Evolutionary conservation across 2,888 invertebrate genomes (phyloP), one percentile per base, ranked within the genome.

Genomic region (Crematogaster levior): DNA sequence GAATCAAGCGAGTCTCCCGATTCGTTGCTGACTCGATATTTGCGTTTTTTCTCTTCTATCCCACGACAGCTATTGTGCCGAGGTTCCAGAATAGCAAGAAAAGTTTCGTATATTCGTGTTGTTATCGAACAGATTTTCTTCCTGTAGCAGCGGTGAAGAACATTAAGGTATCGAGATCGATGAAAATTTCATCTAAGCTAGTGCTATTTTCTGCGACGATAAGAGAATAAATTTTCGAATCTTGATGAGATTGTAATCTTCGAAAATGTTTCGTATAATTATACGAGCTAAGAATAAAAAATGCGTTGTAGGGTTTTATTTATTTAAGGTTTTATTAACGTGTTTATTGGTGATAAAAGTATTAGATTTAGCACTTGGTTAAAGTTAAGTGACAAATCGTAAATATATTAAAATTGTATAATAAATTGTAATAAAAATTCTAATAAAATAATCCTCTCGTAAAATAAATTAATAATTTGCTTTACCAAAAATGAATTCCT

Each of bases 1-100:
- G 40, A 83, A 82, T 84, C 82, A 72, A 82, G 79, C 81, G 82
- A 58, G 37, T 61, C 48, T 61, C 48, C 46, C 51, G 30, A 53
- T 58, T 40, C 70, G 43, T 61, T 82, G 84, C 82, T 81, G 84
- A 68, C 77, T 84, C 86, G 77, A 84, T 85, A 85, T 85, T 82
- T 74, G 27, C 74, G 53, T 85, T 86, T 74, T 72, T 84, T 53
- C 74, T 81, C n/a, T 6, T 53, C 70, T 79, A 74, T 75, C 27
- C 43, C 66, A 48, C 43, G 65, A 34, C 51, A 43, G 58, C 84
- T 61, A 82, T 87, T 85, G 81, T 87, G 73, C 30, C 53, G 65
- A 65, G 70, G 66, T 82, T 87, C n/a, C 60, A 43, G 43, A 56
- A 46, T 43, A 43, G 56, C 72, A 77, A 77, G 43, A 77, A 70